Base-by-base conservation (phyloP, 2,797 vertebrate species). In the Prionace glauca region DNA sequence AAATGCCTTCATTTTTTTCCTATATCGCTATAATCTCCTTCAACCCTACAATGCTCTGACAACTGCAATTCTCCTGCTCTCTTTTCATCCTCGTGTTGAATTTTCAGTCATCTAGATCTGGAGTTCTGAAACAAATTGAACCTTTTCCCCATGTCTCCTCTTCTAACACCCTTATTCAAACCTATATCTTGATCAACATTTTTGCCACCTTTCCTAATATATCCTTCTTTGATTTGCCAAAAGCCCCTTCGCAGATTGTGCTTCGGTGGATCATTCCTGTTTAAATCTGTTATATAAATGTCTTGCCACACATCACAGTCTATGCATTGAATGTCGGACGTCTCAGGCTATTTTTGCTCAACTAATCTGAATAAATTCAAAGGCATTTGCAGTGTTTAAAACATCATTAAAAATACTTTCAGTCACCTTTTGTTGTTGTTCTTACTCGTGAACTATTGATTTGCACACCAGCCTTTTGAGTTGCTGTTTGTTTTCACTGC, bases 401-500 rank as follows among this genome's bases (percentile, higher is more conserved):
- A 74, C 32, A 32, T n/a, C 12, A 45, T 94, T 74, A 50, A 71
- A 50, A 4, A 32, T 14, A 94, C 62, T 69, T 95, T 72, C 93
- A 95, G 45, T 95, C 45, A 56, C 41, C 26, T 9, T 26, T 94
- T 32, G n/a, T 67, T 69, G 50, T 74, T 74, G 71, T 94, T 96
- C 96, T 97, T 97, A 97, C 96, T 97, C 96, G 87, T 96, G 95
- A 96, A 95, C 95, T 97, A 97, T 96, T 96, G 97, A 96, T 96
- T 96, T 96, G 96, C 96, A 96, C 97, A 97, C 97, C 96, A 96
- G 96, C 96, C 97, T 97, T 96, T 97, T 74, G 93, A 95, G 71
- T 50, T n/a, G 69, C 29, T 50, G 69, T 69, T 94, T 72, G 96
- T 96, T 96, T 96, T 96, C 96, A 96, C 96, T 96, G 96, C 96